Percentiles rank a stretch among this genome's conserved stretches.
phyloP scores from a whole-genome alignment of 2,888 invertebrate genomes.

The Microchrysa polita region DNA sequence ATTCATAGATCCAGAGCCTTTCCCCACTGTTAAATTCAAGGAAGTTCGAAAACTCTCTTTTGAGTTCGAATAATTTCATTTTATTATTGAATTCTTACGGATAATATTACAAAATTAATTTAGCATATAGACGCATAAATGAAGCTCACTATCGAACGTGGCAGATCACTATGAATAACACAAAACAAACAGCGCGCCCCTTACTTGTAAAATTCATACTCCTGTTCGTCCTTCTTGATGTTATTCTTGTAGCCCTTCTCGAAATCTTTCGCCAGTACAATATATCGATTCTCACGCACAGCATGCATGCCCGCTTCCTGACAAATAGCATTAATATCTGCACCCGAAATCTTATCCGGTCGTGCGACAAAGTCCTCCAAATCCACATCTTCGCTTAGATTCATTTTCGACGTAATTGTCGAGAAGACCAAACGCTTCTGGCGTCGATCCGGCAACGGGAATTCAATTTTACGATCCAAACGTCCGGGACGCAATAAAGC shows the following conservation, averaged over 20 bases:
- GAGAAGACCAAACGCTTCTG: constrained; percentile 97
- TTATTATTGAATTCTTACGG: constrained; percentile 23
- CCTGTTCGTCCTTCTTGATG: constrained; percentile 98
- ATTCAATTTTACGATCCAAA: constrained; percentile 98
- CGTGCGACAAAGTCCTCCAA: constrained; percentile 98
- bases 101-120: not conserved
- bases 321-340: constrained; percentile 99
- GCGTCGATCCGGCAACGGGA: constrained; percentile 88
- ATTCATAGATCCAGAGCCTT: no score
- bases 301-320: constrained; percentile 99
- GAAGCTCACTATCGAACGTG: not conserved
- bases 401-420: constrained; percentile 97
- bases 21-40: no score
- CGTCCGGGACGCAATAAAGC: constrained; percentile 76
- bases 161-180: not conserved
- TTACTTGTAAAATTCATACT: constrained; percentile 99
- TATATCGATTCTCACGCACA: constrained; percentile 97
- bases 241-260: constrained; percentile 99
- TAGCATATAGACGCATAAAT: not conserved
- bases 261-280: constrained; percentile 98
- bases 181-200: not conserved
- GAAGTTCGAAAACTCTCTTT: no score
- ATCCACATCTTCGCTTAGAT: constrained; percentile 98
- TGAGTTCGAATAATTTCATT: not conserved
- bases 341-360: constrained; percentile 98